Evolutionary conservation across 2,113 vertebrate species (phyloP).

Genomic region (Orientallactaga bullata): DNA sequence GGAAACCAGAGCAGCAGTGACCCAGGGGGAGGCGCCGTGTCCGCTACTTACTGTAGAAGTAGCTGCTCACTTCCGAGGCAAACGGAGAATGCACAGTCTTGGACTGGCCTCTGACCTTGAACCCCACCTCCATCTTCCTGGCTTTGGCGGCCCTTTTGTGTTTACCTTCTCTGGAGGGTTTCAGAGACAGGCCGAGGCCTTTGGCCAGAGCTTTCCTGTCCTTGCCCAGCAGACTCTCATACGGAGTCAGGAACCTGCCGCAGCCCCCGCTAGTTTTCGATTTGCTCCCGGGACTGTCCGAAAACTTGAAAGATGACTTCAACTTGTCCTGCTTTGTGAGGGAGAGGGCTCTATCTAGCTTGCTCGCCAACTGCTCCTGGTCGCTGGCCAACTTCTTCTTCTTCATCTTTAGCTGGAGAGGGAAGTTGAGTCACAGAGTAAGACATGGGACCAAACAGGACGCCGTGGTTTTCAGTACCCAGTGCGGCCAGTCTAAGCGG

Average conservation of each 20-base stretch:
- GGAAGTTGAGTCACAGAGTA: slow-evolving; percentile 73
- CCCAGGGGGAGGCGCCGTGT: accelerated
- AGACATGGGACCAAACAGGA: neutral
- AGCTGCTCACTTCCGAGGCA: slow-evolving; percentile 97
- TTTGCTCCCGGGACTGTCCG: slow-evolving; percentile 87
- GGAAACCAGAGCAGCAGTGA: neutral
- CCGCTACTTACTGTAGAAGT: slow-evolving; percentile 95
- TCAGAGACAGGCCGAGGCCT: slow-evolving; percentile 88
- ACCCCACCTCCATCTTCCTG: slow-evolving; percentile 89
- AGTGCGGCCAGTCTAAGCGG: accelerated
- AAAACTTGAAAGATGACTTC: slow-evolving; percentile 91
- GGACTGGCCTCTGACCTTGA: slow-evolving; percentile 93
- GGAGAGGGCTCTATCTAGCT: slow-evolving; percentile 95
- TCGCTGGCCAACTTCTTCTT: slow-evolving; percentile 93
- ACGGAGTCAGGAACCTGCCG: slow-evolving; percentile 84
- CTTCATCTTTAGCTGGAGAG: slow-evolving; percentile 87
- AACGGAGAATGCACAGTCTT: slow-evolving; percentile 93
- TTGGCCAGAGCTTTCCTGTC: slow-evolving; percentile 88
- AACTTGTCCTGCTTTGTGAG: slow-evolving; percentile 94
- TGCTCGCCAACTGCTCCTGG: slow-evolving; percentile 96
- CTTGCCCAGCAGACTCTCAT: slow-evolving; percentile 87
- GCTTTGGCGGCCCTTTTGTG: slow-evolving; percentile 91
- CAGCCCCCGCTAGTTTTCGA: slow-evolving; percentile 82
- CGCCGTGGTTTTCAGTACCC: neutral
- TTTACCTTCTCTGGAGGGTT: slow-evolving; percentile 92